Conservation (phyloP, 2,113 vertebrate species). For the Potamarius usumacintae region DNA sequence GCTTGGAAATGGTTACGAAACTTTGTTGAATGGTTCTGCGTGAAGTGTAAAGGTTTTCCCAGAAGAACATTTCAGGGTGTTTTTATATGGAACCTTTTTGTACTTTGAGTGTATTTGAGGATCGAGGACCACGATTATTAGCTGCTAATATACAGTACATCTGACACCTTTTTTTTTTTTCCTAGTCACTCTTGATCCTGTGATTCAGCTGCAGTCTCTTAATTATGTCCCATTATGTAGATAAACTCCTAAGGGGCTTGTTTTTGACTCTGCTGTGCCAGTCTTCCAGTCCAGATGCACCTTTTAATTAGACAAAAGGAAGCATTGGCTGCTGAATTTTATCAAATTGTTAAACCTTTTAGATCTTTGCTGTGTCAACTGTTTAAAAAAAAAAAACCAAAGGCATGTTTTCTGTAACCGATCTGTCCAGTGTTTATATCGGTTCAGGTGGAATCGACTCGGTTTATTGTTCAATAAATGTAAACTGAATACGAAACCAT, state of each 20-base stretch:
- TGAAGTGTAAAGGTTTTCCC: neutral
- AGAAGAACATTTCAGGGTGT: neutral
- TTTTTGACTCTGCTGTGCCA: neutral
- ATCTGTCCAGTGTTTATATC: neutral
- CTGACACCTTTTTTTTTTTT: neutral
- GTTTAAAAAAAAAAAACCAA: neutral
- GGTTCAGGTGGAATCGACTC: neutral
- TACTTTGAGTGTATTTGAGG: neutral
- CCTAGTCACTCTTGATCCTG: neutral
- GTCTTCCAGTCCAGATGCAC: neutral
- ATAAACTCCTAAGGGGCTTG: neutral
- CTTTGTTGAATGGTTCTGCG: too few species aligned
- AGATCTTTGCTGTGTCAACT: neutral
- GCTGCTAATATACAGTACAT: neutral
- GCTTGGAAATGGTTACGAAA: neutral
- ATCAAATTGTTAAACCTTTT: neutral
- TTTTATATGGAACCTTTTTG: neutral
- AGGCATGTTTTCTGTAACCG: neutral
- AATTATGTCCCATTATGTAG: neutral
- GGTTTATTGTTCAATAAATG: neutral
- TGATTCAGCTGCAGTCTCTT: neutral
- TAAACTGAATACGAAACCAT: constrained; percentile 54
- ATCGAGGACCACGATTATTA: neutral
- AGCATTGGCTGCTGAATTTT: neutral
- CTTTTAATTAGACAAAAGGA: neutral